A percentile compares a stretch with the other conserved stretches of the same genome.
phyloP scores from a whole-genome alignment of 2,113 vertebrate species.

The Anguilla rostrata region DNA sequence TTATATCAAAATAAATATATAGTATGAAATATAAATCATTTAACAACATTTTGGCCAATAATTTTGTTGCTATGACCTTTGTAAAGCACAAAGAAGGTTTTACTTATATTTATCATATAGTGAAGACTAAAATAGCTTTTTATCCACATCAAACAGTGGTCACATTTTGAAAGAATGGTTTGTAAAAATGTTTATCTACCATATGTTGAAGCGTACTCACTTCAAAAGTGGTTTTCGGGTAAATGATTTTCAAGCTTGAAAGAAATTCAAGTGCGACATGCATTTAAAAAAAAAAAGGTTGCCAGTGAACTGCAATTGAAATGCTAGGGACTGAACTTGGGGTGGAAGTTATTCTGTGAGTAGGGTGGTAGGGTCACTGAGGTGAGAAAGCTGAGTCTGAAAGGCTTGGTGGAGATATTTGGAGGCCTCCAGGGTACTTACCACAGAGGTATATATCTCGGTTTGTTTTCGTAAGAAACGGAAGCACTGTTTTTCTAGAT shows the following conservation, averaged over 20 bases:
- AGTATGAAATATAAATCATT: no score
- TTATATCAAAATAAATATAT: no score
- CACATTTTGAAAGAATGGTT: background rate
- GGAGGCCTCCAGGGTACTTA: constrained; percentile 22
- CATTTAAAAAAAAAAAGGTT: background rate
- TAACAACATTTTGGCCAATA: no score
- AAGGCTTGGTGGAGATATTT: constrained; percentile 30
- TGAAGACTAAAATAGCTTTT: background rate
- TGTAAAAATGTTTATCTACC: background rate
- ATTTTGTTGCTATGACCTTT: background rate
- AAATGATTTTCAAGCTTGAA: constrained; percentile 10
- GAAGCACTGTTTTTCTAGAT: constrained; percentile 29
- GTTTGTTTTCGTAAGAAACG: constrained; percentile 33
- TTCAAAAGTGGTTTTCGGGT: background rate
- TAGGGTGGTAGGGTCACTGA: constrained; percentile 26
- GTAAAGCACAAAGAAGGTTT: no score
- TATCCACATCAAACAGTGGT: background rate
- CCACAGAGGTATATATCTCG: constrained; percentile 28
- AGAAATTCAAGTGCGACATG: background rate
- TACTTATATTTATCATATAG: background rate
- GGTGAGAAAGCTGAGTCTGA: constrained; percentile 29
- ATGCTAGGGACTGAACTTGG: constrained; percentile 12
- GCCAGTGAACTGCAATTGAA: constrained; percentile 5
- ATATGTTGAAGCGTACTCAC: background rate
- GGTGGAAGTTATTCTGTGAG: constrained; percentile 26